These are phyloP conservation scores for Poeciliopsis turneri DNA, from an alignment of 2,797 vertebrate genomes.

Conservation along the genomic window DNA sequence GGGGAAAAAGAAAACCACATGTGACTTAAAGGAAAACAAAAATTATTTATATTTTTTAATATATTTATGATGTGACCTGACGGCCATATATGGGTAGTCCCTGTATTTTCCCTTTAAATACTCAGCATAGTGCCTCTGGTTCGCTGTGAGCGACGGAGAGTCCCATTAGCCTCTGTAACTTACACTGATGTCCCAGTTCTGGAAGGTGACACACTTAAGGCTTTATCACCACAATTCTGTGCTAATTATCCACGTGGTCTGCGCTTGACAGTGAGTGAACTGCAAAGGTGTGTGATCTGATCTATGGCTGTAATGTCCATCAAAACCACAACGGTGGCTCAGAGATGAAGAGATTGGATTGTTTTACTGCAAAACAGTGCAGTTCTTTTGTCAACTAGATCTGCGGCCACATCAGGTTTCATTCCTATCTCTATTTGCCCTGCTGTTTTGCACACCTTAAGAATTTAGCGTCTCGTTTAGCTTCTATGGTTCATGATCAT, in stretches of 20 bases:
- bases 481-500: not conserved
- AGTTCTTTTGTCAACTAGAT: not conserved
- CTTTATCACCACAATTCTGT: constrained; percentile 55
- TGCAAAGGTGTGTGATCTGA: constrained; percentile 42
- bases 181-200: constrained; percentile 69
- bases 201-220: constrained; percentile 77
- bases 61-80: not conserved
- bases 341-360: constrained; percentile 5
- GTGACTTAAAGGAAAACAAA: constrained; percentile 17
- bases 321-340: not conserved
- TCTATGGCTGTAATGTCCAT: constrained; percentile 6
- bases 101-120: constrained; percentile 21
- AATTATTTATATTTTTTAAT: not conserved
- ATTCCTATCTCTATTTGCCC: not conserved
- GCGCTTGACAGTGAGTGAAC: constrained; percentile 56
- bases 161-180: constrained; percentile 59
- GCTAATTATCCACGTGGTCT: constrained; percentile 66
- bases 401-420: not conserved
- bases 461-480: not conserved
- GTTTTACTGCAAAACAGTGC: not conserved
- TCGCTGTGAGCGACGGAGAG: constrained; percentile 39
- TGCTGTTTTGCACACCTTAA: not conserved
- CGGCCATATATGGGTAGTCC: not conserved
- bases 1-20: not conserved
- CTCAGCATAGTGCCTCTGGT: constrained; percentile 28